Base-by-base conservation (phyloP, 2,797 vertebrate species). In the Etheostoma perlongum region DNA sequence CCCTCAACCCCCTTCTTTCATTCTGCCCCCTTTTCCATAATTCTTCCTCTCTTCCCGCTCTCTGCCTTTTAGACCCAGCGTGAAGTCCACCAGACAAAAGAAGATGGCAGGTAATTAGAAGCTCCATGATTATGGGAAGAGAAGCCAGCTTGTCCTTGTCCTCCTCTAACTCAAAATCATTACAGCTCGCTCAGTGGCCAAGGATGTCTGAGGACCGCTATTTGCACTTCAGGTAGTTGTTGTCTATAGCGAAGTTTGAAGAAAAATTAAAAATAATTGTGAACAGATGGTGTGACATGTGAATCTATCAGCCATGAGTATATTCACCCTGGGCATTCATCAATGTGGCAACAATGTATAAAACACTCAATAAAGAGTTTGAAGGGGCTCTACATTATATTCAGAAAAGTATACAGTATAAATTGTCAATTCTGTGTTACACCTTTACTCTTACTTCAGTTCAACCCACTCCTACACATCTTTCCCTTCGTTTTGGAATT, bases 81-180 rank as follows among this genome's bases (percentile, higher is more conserved):
- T 77, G 85, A 73, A 71, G 74, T 79, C 70, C 69, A 30, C 5
- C 15, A 85, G 67, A 83, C 84, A 90, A 86, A 89, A 1, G 88
- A 87, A 88, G 91, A 86, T 81, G 87, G 91, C 88, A 92, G 90
- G 92, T 94, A 93, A 95, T 94, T 95, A 94, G 90, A 91, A 81
- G 66, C 54, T 64, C 82, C 52, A 23, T 68, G 74, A 84, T 71
- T 64, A 65, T 51, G 55, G 74, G 60, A 74, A 70, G 80, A 78
- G 73, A 44, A 52, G 65, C 74, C 62, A 61, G 78, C 64, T 81
- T 52, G 64, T 67, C 76, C 73, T 84, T 65, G 81, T 86, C 75
- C 67, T 68, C 55, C 46, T 68, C 68, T 76, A 70, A 79, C 85
- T 88, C n/a, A 75, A 70, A 83, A 78, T 72, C 47, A 79, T 54